Evolutionary conservation across 2,888 invertebrate species (phyloP).

Genomic region (Cephus pygmeus): DNA sequence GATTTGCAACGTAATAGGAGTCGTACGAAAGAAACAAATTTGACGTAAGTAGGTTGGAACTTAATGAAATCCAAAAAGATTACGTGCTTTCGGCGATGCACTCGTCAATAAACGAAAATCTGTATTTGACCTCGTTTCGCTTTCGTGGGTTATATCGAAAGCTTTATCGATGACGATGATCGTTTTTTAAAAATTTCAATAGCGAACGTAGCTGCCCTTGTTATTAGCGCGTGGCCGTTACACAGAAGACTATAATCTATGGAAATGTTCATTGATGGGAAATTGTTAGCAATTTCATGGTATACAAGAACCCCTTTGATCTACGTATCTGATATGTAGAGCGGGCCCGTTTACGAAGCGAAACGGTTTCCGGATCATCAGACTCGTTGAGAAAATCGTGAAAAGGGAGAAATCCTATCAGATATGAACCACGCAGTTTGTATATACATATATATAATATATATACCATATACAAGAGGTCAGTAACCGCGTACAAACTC

Average conservation of each 20-base stretch:
- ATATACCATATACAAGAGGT: background rate
- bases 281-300: constrained; percentile 3
- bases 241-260: background rate
- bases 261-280: constrained; percentile 2
- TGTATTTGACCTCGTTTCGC: background rate
- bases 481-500: background rate
- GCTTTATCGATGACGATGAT: background rate
- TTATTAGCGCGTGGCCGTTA: background rate
- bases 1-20: background rate
- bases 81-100: background rate
- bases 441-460: background rate
- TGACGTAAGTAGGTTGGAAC: background rate
- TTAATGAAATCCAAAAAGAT: background rate
- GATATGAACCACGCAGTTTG: background rate
- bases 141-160: background rate
- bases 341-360: background rate
- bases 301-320: background rate
- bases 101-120: background rate
- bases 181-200: background rate
- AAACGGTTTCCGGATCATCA: background rate
- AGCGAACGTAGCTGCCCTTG: background rate
- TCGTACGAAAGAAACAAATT: background rate
- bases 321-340: background rate
- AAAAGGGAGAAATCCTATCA: background rate
- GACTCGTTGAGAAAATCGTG: background rate